Percentiles rank a stretch among this genome's conserved stretches.
Evolutionary conservation across 2,113 vertebrate species (phyloP).

Genomic region (Lycaon pictus): DNA sequence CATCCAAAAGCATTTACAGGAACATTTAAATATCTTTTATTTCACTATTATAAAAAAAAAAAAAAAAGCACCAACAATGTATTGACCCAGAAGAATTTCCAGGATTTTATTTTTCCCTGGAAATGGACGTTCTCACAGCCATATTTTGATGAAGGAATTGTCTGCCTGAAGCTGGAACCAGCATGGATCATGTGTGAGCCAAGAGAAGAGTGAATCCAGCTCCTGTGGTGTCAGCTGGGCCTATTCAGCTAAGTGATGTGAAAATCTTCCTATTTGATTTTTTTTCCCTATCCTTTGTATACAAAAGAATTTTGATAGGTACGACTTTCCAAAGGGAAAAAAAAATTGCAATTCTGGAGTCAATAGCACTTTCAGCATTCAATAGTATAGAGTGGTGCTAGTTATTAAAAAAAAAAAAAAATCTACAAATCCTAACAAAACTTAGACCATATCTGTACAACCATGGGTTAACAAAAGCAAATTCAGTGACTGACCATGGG

Average conservation of each 20-base stretch:
- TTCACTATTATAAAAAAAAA: neutral
- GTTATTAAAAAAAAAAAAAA: neutral
- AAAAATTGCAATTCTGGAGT: neutral
- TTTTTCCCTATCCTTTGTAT: neutral
- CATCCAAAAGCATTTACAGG: neutral
- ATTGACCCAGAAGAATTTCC: neutral
- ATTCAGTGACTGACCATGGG: neutral
- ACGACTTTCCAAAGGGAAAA: conserved; percentile 11
- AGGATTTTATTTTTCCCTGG: neutral
- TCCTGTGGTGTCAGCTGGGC: neutral
- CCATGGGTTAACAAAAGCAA: neutral
- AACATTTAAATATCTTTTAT: neutral
- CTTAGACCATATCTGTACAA: neutral
- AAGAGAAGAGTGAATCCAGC: neutral
- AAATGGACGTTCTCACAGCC: neutral
- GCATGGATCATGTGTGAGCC: neutral
- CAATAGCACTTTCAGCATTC: neutral
- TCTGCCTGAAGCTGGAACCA: neutral
- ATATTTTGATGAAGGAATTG: neutral
- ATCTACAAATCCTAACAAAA: neutral
- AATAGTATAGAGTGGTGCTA: neutral
- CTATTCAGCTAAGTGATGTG: neutral
- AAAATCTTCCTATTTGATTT: neutral
- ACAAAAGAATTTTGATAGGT: neutral
- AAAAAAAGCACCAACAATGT: neutral